A percentile compares a stretch with the other conserved stretches of the same genome.
These are phyloP conservation scores for Scaptodrosophila lebanonensis DNA, from an alignment of 1,140 invertebrate species.

Conservation along the genomic window DNA sequence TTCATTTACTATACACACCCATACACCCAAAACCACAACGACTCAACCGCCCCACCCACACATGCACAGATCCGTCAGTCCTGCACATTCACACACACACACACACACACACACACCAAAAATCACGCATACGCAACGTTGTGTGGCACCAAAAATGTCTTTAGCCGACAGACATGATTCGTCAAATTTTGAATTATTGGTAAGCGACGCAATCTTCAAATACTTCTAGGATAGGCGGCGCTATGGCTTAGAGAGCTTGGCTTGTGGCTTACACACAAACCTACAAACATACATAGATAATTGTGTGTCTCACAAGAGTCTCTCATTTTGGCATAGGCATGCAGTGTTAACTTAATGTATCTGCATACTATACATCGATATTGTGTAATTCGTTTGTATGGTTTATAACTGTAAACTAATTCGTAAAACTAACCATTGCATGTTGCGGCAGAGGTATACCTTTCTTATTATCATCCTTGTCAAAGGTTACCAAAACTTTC, in stretches of 20 bases:
- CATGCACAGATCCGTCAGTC: neutral
- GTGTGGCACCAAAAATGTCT: slow-evolving; percentile 43
- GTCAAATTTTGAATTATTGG: slow-evolving; percentile 34
- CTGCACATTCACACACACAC: neutral
- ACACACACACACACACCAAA: slow-evolving; percentile 5
- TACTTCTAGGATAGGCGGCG: slow-evolving; percentile 37
- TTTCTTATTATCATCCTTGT: too few species aligned
- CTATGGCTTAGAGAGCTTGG: neutral
- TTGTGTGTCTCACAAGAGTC: slow-evolving; percentile 23
- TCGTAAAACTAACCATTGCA: too few species aligned
- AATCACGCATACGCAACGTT: slow-evolving; percentile 31
- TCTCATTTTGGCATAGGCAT: slow-evolving; percentile 25
- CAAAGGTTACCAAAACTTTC: too few species aligned
- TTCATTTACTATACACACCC: slow-evolving; percentile 6
- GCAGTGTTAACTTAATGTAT: slow-evolving; percentile 10
- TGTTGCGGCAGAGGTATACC: too few species aligned
- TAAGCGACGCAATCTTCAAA: slow-evolving; percentile 42
- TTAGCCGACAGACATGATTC: slow-evolving; percentile 60
- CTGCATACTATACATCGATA: too few species aligned
- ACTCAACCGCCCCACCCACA: too few species aligned
- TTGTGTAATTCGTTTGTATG: too few species aligned
- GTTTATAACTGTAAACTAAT: too few species aligned
- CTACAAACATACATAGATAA: slow-evolving; percentile 8
- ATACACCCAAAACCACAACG: neutral
- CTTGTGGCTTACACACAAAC: slow-evolving; percentile 28